phyloP scores from a whole-genome alignment of 1,140 invertebrate species.

The Drosophila punjabiensis region DNA sequence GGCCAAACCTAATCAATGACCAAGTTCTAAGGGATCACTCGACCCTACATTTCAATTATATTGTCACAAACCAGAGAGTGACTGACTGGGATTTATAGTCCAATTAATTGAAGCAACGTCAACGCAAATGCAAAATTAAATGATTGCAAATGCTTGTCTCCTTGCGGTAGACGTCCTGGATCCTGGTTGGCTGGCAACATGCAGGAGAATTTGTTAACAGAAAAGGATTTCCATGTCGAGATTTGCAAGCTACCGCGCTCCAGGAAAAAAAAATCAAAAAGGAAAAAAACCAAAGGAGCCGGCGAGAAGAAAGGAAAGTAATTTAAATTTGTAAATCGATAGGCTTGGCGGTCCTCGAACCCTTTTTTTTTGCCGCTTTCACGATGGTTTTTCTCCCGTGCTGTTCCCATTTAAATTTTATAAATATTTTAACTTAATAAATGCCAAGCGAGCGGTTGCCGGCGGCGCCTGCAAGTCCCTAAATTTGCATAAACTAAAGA shows the following conservation, averaged over 20 bases:
- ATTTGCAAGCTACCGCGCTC: constrained; percentile 27
- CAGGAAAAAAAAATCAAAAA: background rate
- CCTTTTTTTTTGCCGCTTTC: constrained; percentile 10
- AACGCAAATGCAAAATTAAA: constrained; percentile 66
- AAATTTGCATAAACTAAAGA: constrained; percentile 71
- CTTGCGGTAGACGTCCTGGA: background rate
- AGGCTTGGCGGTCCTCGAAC: constrained; percentile 28
- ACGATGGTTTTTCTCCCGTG: background rate
- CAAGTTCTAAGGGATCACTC: background rate
- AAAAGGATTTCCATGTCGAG: constrained; percentile 70
- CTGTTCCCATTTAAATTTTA: constrained; percentile 69
- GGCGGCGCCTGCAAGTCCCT: constrained; percentile 52
- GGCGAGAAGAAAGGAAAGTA: constrained; percentile 59
- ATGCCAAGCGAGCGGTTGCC: constrained; percentile 57
- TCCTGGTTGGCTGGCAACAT: constrained; percentile 22
- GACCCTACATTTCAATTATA: constrained; percentile 35
- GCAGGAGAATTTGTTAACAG: constrained; percentile 52
- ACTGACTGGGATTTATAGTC: constrained; percentile 58
- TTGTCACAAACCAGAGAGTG: constrained; percentile 39
- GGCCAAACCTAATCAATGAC: constrained; percentile 15
- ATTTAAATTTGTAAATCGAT: constrained; percentile 76
- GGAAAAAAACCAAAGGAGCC: constrained; percentile 1
- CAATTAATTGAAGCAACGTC: constrained; percentile 66
- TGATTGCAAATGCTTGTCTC: constrained; percentile 65
- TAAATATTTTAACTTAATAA: constrained; percentile 80